These are phyloP conservation scores for Sebastiscus albofasciatus DNA, from an alignment of 2,797 vertebrate genomes.

Conservation along the genomic window DNA sequence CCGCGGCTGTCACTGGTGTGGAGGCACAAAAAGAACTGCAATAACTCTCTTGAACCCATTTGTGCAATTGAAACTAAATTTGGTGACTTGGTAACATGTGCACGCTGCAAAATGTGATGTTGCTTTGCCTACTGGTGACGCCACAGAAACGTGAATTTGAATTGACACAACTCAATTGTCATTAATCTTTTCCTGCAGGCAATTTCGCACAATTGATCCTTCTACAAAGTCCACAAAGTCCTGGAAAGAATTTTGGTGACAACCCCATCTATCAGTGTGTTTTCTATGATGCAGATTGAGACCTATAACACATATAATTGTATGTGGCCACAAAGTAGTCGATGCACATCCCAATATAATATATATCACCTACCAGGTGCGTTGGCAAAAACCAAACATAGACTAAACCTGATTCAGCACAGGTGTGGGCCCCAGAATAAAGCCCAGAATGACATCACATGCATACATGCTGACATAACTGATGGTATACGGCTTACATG, in stretches of 20 bases:
- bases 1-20: too few species aligned
- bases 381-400: neutral
- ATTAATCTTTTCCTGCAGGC: neutral
- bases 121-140: neutral
- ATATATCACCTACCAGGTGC: neutral
- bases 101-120: neutral
- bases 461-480: neutral
- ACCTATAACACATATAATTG: neutral
- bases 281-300: neutral
- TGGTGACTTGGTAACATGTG: neutral
- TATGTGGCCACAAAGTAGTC: neutral
- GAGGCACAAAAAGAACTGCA: too few species aligned
- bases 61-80: neutral
- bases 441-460: neutral
- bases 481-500: neutral
- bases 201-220: neutral
- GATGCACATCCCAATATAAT: neutral
- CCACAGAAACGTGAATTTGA: neutral
- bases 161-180: neutral
- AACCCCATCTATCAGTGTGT: neutral
- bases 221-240: neutral
- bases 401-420: neutral
- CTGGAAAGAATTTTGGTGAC: neutral
- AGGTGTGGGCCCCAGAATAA: neutral
- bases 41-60: neutral